phyloP scores from a whole-genome alignment of 2,113 vertebrate species.

The Salvator merianae region DNA sequence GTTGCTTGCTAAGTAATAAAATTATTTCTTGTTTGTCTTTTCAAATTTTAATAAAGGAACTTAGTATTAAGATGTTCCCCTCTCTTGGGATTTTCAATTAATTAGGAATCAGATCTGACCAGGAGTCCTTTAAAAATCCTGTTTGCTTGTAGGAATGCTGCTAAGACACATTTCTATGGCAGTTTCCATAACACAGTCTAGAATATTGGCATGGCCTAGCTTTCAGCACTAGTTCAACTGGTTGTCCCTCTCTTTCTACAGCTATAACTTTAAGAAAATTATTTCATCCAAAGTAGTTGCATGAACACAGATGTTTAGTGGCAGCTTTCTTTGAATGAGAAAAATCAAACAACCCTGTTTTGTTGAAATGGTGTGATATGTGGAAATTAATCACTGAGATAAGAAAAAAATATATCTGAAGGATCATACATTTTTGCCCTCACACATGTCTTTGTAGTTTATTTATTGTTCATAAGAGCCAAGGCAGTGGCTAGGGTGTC shows the following conservation, averaged over 20 bases:
- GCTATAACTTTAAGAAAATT: conserved; percentile 20
- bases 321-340: not conserved
- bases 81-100: too few relatives aligned
- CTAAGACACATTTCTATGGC: not conserved
- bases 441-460: too few relatives aligned
- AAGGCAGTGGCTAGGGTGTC: too few relatives aligned
- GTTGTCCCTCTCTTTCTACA: not conserved
- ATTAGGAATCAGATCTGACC: too few relatives aligned
- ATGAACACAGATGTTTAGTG: conserved; percentile 29
- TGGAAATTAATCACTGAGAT: not conserved
- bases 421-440: not conserved
- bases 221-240: not conserved
- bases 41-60: too few relatives aligned
- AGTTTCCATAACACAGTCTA: not conserved
- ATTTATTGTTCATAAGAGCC: too few relatives aligned
- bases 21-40: too few relatives aligned
- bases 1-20: too few relatives aligned
- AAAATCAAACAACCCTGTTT: not conserved
- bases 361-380: not conserved
- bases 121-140: not conserved
- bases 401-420: not conserved
- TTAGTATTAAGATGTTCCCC: too few relatives aligned
- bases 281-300: conserved; percentile 1
- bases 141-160: not conserved
- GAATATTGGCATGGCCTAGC: not conserved